These are phyloP conservation scores for Falco novaeseelandiae DNA, from an alignment of 2,797 vertebrate species.

Conservation along the genomic window DNA sequence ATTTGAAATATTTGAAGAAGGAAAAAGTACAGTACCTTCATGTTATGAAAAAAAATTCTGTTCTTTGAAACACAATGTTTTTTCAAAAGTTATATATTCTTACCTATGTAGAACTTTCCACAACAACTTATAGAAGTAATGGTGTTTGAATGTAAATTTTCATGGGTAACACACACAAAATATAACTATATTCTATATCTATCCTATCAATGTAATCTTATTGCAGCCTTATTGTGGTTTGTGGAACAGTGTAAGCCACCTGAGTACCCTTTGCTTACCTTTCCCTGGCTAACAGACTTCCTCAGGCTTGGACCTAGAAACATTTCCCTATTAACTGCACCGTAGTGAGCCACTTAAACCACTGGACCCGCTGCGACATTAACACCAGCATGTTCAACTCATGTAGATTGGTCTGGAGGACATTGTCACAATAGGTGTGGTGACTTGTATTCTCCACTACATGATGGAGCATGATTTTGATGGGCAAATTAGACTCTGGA, in stretches of 20 bases:
- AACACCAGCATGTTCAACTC: neutral
- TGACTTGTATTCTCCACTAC: neutral
- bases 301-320: neutral
- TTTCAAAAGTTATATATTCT: neutral
- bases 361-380: neutral
- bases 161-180: neutral
- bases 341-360: neutral
- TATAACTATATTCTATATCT: neutral
- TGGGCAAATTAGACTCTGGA: neutral
- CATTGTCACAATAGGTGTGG: neutral
- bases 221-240: neutral
- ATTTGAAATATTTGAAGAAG: neutral
- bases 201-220: neutral
- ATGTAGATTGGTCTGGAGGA: neutral
- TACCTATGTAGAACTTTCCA: neutral
- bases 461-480: neutral
- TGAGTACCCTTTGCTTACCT: neutral
- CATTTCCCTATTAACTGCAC: neutral
- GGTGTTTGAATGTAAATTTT: neutral
- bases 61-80: neutral
- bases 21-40: neutral
- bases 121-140: neutral
- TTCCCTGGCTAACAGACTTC: neutral
- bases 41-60: neutral
- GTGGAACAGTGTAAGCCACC: neutral